Conservation (phyloP, 2,113 vertebrate genomes). For the Emydura subglobosa region DNA sequence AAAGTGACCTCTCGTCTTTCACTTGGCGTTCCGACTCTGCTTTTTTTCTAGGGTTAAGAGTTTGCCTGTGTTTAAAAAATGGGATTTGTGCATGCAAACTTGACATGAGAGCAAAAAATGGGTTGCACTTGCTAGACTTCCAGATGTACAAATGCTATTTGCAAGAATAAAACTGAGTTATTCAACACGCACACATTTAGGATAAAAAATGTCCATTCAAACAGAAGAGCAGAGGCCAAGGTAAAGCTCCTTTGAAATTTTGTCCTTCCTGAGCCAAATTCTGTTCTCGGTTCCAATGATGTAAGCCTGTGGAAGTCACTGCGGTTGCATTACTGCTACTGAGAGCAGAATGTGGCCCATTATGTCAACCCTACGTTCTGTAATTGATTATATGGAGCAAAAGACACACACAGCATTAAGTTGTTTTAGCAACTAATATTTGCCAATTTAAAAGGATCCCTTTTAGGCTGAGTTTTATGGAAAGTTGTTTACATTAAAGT, state of each 20-base stretch:
- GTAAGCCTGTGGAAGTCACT: not conserved
- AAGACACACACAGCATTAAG: constrained; percentile 40
- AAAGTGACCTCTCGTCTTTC: not conserved
- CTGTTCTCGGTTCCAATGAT: not conserved
- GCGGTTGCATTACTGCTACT: not conserved
- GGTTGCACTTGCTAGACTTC: not conserved
- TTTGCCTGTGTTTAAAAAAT: not conserved
- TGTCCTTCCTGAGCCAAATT: not conserved
- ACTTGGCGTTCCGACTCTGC: not conserved
- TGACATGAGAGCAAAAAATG: not conserved
- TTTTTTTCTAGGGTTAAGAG: not conserved
- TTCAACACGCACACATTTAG: not conserved
- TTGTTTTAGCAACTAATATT: constrained; percentile 67
- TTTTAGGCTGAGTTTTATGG: constrained; percentile 71
- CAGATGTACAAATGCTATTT: not conserved
- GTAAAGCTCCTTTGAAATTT: not conserved
- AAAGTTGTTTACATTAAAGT: constrained; percentile 79
- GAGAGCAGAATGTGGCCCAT: constrained; percentile 17
- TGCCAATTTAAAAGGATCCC: constrained; percentile 62
- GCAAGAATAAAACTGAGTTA: not conserved
- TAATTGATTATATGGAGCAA: constrained; percentile 48
- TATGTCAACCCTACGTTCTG: not conserved
- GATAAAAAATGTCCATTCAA: not conserved
- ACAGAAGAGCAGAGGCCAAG: not conserved
- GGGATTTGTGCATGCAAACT: not conserved